phyloP scores from a whole-genome alignment of 2,113 vertebrate species.

The Atrichornis clamosus region DNA sequence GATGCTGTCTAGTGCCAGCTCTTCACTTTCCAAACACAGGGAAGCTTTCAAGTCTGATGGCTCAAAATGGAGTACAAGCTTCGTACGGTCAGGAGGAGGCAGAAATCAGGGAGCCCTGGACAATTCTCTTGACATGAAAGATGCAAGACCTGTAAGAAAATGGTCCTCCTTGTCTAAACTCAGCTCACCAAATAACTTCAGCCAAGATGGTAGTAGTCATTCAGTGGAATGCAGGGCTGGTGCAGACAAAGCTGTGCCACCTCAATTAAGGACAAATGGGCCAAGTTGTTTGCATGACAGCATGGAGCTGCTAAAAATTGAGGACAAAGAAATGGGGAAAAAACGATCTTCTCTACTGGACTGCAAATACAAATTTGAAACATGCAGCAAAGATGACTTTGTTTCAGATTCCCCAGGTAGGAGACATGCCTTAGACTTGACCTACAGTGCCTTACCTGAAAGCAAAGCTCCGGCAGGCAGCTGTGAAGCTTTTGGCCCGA shows the following conservation, averaged over 20 bases:
- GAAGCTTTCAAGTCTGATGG: constrained; percentile 64
- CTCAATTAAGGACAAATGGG: constrained; percentile 70
- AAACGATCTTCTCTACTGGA: constrained; percentile 72
- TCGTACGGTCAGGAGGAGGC: constrained; percentile 66
- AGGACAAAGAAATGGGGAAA: constrained; percentile 73
- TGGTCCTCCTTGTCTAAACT: constrained; percentile 92
- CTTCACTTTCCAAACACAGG: constrained; percentile 73
- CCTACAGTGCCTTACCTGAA: constrained; percentile 85
- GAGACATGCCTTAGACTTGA: constrained; percentile 83
- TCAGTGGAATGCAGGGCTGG: constrained; percentile 64
- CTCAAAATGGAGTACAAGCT: constrained; percentile 75
- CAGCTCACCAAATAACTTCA: constrained; percentile 65
- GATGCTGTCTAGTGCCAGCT: constrained; percentile 81
- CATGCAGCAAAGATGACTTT: constrained; percentile 73
- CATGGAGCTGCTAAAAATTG: constrained; percentile 73
- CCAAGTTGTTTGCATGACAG: constrained; percentile 73
- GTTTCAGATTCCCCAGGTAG: constrained; percentile 72
- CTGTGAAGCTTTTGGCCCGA: constrained; percentile 67
- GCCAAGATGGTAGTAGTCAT: constrained; percentile 36
- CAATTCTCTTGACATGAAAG: constrained; percentile 84
- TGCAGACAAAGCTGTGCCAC: constrained; percentile 63
- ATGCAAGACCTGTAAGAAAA: constrained; percentile 82
- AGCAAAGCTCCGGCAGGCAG: constrained; percentile 57
- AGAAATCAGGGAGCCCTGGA: constrained; percentile 61
- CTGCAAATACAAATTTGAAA: constrained; percentile 80